Evolutionary conservation across 2,888 invertebrate species (phyloP).

Genomic region (Drosophila nr. medialis): DNA sequence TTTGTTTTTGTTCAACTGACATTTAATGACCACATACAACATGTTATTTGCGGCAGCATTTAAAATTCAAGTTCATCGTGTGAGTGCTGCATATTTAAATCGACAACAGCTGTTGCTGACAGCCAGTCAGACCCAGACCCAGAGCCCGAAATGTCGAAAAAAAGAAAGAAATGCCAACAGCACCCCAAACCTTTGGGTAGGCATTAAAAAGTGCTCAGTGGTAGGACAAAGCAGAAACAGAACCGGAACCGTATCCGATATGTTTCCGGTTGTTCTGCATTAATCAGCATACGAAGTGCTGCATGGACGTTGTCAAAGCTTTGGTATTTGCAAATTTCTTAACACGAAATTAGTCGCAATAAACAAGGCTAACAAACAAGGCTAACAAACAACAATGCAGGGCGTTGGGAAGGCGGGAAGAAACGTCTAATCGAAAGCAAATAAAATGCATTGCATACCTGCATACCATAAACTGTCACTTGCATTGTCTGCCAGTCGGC

Average conservation of each 20-base stretch:
- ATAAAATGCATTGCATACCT: constrained; percentile 78
- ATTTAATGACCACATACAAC: constrained; percentile 73
- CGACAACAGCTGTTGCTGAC: constrained; percentile 68
- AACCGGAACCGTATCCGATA: constrained; percentile 39
- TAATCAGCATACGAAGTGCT: constrained; percentile 43
- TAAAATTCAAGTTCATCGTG: constrained; percentile 72
- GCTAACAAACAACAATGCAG: constrained; percentile 1
- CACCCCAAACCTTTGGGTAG: constrained; percentile 2
- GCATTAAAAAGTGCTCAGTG: constrained; percentile 33
- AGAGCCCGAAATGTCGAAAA: neutral
- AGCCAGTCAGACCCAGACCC: constrained; percentile 33
- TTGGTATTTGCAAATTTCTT: constrained; percentile 74
- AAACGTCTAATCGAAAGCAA: constrained; percentile 75
- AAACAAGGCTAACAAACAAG: constrained; percentile 75
- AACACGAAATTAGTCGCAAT: constrained; percentile 78
- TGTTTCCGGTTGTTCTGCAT: constrained; percentile 43
- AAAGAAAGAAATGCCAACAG: neutral
- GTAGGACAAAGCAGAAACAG: constrained; percentile 8
- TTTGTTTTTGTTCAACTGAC: constrained; percentile 67
- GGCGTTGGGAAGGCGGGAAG: neutral
- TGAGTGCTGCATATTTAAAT: constrained; percentile 50
- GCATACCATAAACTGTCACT: constrained; percentile 79
- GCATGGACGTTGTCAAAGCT: constrained; percentile 51
- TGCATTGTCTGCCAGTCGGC: constrained; percentile 52
- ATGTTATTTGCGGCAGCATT: constrained; percentile 69